Evolutionary conservation across 1,140 invertebrate species (phyloP), one percentile per base, ranked within the genome.

Genomic region (Drosophila mauritiana): DNA sequence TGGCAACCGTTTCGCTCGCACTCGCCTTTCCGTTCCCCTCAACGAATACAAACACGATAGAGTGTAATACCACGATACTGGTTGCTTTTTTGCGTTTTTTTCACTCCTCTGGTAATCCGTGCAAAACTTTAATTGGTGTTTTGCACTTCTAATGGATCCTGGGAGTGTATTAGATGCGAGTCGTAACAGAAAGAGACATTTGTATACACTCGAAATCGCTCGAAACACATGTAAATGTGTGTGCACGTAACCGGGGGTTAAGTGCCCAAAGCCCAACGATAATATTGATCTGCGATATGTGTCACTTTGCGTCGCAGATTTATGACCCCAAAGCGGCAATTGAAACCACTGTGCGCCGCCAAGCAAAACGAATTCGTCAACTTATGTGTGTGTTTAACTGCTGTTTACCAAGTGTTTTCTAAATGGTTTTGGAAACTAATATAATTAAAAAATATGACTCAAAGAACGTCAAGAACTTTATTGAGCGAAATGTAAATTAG

Each of bases 41-140:
- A 37, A 15, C 51, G 12, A 49, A 61, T 39, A 73, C 57, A 46
- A 51, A 42, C 46, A 72, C 20, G 43, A 59, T 25, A 43, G 15
- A 53, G 25, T 31, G 36, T 13, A 46, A 22, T 34, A 27, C 46
- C 43, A 39, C 27, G 34, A 64, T 40, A 61, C 45, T 40, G 73
- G 52, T 43, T 57, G 54, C 20, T 34, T 27, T 49, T 27, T 15
- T 58, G 37, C 17, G 52, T 34, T 49, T 61, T 64, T 40, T 15
- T 42, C 51, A 53, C 73, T 68, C 52, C 45, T 22, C 61, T 68
- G 64, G 77, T 73, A 83, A 81, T 76, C 82, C 62, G 46, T 63
- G 72, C 63, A 78, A 78, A 86, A 82, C 83, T 88, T 85, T 88
- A 88, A 85, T 78, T 68, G 78, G 64, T 85, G 79, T 78, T 82